Evolutionary conservation across 2,888 invertebrate genomes (phyloP), one percentile per base, ranked within the genome.

Genomic region (Ormia ochracea): DNA sequence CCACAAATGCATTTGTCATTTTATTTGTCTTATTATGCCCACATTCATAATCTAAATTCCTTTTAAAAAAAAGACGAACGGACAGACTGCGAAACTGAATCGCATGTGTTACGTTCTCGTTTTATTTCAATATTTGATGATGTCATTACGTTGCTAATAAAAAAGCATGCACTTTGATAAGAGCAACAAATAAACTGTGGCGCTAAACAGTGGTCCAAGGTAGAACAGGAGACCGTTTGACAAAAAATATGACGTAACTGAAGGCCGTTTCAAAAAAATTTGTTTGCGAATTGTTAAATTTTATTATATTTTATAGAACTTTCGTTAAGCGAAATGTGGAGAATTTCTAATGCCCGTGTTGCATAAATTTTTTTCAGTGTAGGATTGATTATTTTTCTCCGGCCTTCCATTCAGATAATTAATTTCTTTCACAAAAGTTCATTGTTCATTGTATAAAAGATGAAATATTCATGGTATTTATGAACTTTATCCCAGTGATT

Each of bases 81-180:
- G 17, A 63, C 48, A 38, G 26, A 66, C 50, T 14, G 28, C 12
- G 31, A 7, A n/a, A 72, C 14, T 31, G 59, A 75, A 23, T 61
- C 14, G 28, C 5, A 52, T 74, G 43, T 56, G 63, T 69, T 63
- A 63, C 69, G 76, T 63, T 70, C 31, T 19, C 19, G n/a, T 19
- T 54, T 63, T 65, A 70, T 65, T 70, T 77, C 48, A 41, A 48
- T 56, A 41, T 63, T 65, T 70, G 76, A 77, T 77, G 76, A 77
- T 77, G 76, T 77, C 76, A 77, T 77, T 48, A 70, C 48, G 33
- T 41, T 65, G 63, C 48, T 48, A 50, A 70, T 56, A 63, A 36
- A 63, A 48, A 14, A 48, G 50, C 56, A 21, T 63, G 54, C 17
- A 43, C 33, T 61, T 69, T 41, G 48, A 63, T 63, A 63, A n/a